Evolutionary conservation across 2,888 invertebrate genomes (phyloP), one percentile per base, ranked within the genome.

Genomic region (Sycophila texana): DNA sequence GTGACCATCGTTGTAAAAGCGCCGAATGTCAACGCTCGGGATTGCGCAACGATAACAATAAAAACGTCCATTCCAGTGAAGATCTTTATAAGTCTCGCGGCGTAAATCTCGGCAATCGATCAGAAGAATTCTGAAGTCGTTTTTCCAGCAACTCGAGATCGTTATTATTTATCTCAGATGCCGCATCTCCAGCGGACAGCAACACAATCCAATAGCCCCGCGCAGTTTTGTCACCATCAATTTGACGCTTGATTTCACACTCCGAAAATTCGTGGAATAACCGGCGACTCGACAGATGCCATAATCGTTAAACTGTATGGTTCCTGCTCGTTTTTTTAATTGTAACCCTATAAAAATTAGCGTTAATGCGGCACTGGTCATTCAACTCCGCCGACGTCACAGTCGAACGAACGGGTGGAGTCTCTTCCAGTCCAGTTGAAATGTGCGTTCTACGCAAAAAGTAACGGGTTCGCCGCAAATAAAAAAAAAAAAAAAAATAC

Each of bases 1-100:
- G 57, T 58, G 18, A 57, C 20, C 70, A 18, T 65, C 39, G 16
- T 58, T 68, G 14, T 51, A 53, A 39, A 39, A 39, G 0, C 55
- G 39, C 13, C 47, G 13, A n/a, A n/a, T n/a, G 53, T 14, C 26
- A n/a, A 61, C 61, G 61, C 61, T n/a, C 30, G 16, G 26, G 55
- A 55, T 68, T 68, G 68, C 68, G 68, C 55, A 68, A 39, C 39
- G 39, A 55, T 55, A 53, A 68, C 55, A 67, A 61, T 61, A 61
- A 61, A 67, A 51, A 51, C 51, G 13, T 22, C 22, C 67, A 4
- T 13, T 22, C 61, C 16, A 0, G 13, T 61, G 39, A 10, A 39
- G 39, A 39, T 39, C 39, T 7, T 39, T 7, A 4, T 39, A 2
- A 39, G 39, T 4, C 58, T 20, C 58, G 22, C 12, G 12, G 3